Conservation (phyloP, 1,140 invertebrate genomes). For the Neodiprion virginianus region DNA sequence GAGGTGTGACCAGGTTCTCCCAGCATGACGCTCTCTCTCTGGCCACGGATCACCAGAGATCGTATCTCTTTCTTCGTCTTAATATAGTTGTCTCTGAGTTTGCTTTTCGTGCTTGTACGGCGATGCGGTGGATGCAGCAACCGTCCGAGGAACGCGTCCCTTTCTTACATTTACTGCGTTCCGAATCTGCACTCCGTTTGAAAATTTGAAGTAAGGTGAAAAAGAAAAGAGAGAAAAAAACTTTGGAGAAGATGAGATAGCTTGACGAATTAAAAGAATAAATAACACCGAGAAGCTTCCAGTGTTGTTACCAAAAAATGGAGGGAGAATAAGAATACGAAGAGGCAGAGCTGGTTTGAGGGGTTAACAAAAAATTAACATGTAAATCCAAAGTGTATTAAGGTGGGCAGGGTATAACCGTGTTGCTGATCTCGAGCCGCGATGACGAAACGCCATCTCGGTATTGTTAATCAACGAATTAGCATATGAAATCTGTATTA, state of each 20-base stretch:
- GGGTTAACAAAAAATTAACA: conserved; percentile 10
- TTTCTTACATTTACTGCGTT: no score
- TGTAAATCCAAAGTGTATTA: conserved; percentile 43
- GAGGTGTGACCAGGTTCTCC: conserved; percentile 37
- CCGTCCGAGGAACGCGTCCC: no score
- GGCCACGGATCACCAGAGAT: conserved; percentile 16
- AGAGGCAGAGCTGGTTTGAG: no score
- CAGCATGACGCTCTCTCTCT: conserved; percentile 34
- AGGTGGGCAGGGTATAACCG: conserved; percentile 25
- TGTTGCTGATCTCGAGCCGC: conserved; percentile 29
- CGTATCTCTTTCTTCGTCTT: conserved; percentile 9
- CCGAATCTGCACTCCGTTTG: no score
- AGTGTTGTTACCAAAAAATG: no score
- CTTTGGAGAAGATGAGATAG: neutral
- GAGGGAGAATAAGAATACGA: no score
- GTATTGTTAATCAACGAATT: conserved; percentile 57
- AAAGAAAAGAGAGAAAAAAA: neutral
- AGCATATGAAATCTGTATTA: conserved; percentile 55
- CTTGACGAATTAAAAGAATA: no score
- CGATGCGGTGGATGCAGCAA: no score
- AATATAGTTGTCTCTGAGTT: conserved; percentile 15
- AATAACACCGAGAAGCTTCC: no score
- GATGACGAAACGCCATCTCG: conserved; percentile 46
- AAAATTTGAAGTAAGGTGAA: neutral
- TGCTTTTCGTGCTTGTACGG: no score